A percentile compares a stretch with the other conserved stretches of the same genome.
Evolutionary conservation across 2,113 vertebrate species (phyloP).

Genomic region (Todiramphus chloris): DNA sequence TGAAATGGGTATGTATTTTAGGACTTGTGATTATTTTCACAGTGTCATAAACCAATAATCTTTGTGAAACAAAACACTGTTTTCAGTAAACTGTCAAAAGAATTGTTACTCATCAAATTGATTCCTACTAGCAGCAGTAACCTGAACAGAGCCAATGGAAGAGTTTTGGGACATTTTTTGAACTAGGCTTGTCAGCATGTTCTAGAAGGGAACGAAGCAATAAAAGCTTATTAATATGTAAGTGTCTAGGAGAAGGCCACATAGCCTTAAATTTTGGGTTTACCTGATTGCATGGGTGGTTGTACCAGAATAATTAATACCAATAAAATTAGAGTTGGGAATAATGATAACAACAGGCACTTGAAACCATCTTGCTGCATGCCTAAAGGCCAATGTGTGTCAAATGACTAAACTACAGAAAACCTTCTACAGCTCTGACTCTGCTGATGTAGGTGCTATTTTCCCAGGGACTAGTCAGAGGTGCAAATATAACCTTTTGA

Average conservation of each 20-base stretch:
- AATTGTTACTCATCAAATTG: not conserved
- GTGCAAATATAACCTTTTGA: not conserved
- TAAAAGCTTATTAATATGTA: not conserved
- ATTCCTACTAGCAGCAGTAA: not conserved
- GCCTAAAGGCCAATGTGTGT: not conserved
- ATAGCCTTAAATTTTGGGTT: not conserved
- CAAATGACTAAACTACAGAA: not conserved
- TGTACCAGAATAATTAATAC: not conserved
- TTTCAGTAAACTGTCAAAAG: not conserved
- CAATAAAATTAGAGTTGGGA: fast-evolving
- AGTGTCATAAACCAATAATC: not conserved
- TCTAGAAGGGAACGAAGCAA: not conserved
- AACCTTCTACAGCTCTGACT: not conserved
- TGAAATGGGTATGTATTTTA: not conserved
- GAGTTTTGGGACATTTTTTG: not conserved
- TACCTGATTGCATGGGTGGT: not conserved
- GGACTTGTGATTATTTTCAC: not conserved
- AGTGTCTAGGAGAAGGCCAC: not conserved
- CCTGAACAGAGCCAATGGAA: not conserved
- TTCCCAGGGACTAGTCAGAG: not conserved
- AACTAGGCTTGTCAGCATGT: not conserved
- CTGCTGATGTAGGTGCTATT: not conserved
- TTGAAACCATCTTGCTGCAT: not conserved
- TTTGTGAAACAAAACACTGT: not conserved
- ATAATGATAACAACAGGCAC: not conserved